phyloP scores from a whole-genome alignment of 2,113 vertebrate species.

The Gracilinanus agilis region DNA sequence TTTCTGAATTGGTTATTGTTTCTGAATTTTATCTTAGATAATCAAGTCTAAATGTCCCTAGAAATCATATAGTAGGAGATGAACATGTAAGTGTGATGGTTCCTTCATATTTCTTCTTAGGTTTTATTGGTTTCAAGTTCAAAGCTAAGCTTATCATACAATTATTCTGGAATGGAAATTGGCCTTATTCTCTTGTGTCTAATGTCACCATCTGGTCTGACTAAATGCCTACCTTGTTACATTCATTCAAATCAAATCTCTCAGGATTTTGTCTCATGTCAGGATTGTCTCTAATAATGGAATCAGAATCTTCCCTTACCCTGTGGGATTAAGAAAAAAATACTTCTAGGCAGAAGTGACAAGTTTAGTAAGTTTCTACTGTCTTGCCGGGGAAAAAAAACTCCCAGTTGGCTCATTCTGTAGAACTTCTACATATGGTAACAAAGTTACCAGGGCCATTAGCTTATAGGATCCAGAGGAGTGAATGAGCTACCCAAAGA shows the following conservation, averaged over 20 bases:
- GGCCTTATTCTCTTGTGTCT: constrained; percentile 47
- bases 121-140: constrained; percentile 38
- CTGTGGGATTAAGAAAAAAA: constrained; percentile 30
- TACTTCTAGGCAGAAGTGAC: constrained; percentile 29
- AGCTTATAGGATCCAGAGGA: constrained; percentile 9
- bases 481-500: background rate
- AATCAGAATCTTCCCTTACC: constrained; percentile 41
- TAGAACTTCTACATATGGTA: constrained; percentile 14
- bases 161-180: constrained; percentile 42
- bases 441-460: constrained; percentile 13
- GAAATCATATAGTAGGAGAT: background rate
- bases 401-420: constrained; percentile 8
- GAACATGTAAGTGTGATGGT: background rate
- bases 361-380: constrained; percentile 49
- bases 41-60: background rate
- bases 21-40: background rate
- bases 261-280: constrained; percentile 46
- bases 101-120: background rate
- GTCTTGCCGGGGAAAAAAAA: constrained; percentile 44
- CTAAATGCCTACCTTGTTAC: constrained; percentile 42
- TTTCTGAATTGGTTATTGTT: background rate
- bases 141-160: constrained; percentile 42
- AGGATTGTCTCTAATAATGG: constrained; percentile 53
- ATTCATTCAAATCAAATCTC: constrained; percentile 55
- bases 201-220: constrained; percentile 68